Conservation (phyloP, 2,113 vertebrate species). For the Meriones unguiculatus region DNA sequence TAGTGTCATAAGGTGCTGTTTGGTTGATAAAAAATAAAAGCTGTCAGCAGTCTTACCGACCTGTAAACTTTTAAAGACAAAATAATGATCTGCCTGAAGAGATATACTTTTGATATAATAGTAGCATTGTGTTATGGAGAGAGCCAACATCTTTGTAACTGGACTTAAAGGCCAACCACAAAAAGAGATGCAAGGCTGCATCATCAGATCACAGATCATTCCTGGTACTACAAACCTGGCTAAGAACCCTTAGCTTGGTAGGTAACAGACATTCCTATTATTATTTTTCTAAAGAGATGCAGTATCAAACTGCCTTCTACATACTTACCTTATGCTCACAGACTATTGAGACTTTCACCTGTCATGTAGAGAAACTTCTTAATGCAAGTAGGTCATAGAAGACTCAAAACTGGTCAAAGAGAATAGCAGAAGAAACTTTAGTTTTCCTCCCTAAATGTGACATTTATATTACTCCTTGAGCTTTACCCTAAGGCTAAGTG, state of each 20-base stretch:
- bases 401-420: background rate
- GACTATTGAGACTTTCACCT: background rate
- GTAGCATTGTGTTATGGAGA: background rate
- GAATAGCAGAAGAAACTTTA: background rate
- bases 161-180: background rate
- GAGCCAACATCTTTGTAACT: background rate
- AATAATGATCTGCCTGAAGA: background rate
- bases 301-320: background rate
- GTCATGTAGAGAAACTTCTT: background rate
- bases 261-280: background rate
- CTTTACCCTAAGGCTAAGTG: fast-evolving
- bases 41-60: background rate
- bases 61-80: background rate
- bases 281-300: background rate
- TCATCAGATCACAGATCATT: background rate
- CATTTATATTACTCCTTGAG: no score
- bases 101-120: background rate
- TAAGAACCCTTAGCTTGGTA: background rate
- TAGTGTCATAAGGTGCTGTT: background rate
- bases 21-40: background rate
- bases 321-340: background rate
- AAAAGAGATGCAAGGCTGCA: no score
- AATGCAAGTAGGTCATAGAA: background rate
- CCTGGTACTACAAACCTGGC: background rate
- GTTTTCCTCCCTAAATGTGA: background rate